Percentiles rank a stretch among this genome's conserved stretches.
Conservation (phyloP, 2,113 vertebrate genomes). For the Indicator indicator region DNA sequence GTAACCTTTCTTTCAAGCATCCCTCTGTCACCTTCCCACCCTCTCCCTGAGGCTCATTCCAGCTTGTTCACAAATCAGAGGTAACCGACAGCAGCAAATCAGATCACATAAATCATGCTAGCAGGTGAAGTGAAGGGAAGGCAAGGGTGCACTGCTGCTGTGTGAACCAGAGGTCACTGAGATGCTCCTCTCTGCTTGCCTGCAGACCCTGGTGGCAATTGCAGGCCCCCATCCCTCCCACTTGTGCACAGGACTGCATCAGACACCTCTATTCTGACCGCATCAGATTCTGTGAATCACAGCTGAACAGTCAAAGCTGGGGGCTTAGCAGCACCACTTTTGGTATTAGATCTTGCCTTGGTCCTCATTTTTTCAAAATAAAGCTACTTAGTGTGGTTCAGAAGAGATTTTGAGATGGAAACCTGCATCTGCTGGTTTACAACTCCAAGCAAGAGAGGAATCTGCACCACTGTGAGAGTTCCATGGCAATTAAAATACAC, state of each 20-base stretch:
- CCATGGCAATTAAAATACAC: background rate
- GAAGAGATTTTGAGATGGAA: background rate
- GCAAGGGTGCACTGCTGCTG: fast-evolving
- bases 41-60: constrained; percentile 64
- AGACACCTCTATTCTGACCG: fast-evolving
- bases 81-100: constrained; percentile 49
- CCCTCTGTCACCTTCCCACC: background rate
- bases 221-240: fast-evolving
- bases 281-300: fast-evolving
- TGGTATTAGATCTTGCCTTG: background rate
- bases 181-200: fast-evolving
- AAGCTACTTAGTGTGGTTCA: background rate
- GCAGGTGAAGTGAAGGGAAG: background rate
- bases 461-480: background rate
- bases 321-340: fast-evolving
- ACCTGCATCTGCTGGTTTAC: fast-evolving
- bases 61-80: constrained; percentile 61
- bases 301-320: fast-evolving
- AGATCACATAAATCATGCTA: constrained; percentile 23
- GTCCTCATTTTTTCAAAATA: background rate
- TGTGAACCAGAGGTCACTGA: background rate
- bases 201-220: background rate
- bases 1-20: constrained; percentile 16
- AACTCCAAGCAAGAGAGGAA: background rate
- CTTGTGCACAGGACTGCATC: fast-evolving